Conservation (phyloP, 1,140 invertebrate genomes). For the Drosophila cardini region DNA sequence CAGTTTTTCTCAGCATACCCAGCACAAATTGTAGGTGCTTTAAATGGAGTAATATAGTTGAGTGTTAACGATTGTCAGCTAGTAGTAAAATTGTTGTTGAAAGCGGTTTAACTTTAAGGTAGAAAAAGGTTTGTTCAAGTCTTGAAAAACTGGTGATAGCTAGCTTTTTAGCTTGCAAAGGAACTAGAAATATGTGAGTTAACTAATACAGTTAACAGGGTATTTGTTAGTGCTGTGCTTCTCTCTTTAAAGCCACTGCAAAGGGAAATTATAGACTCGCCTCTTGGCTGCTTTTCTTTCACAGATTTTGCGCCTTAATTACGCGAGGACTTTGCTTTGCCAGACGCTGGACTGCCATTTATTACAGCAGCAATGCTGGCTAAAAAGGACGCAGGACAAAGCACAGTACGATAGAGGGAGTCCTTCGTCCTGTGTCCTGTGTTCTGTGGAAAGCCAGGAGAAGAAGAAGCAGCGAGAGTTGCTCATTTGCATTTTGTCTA, state of each 20-base stretch:
- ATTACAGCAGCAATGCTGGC: constrained; percentile 32
- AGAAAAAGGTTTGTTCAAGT: too few species aligned
- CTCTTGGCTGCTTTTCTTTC: constrained; percentile 33
- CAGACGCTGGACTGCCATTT: constrained; percentile 37
- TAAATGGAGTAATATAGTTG: background rate
- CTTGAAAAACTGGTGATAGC: too few species aligned
- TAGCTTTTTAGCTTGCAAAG: too few species aligned
- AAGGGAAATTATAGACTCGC: constrained; percentile 39
- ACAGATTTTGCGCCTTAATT: constrained; percentile 74
- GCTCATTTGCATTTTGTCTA: constrained; percentile 79
- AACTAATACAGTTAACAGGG: background rate
- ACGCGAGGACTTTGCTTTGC: constrained; percentile 54
- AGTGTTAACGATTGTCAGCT: too few species aligned
- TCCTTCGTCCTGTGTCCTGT: background rate
- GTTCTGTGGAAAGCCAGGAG: background rate
- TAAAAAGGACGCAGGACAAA: background rate
- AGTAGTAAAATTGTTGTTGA: too few species aligned
- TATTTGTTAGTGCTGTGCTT: background rate
- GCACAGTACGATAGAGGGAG: constrained; percentile 2
- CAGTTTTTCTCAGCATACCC: constrained; percentile 47
- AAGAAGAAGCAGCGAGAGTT: background rate
- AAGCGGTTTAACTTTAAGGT: too few species aligned
- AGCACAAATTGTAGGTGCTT: background rate
- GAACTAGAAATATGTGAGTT: too few species aligned
- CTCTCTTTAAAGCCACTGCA: background rate